Conservation (phyloP, 2,888 invertebrate species). For the Belgica antarctica region DNA sequence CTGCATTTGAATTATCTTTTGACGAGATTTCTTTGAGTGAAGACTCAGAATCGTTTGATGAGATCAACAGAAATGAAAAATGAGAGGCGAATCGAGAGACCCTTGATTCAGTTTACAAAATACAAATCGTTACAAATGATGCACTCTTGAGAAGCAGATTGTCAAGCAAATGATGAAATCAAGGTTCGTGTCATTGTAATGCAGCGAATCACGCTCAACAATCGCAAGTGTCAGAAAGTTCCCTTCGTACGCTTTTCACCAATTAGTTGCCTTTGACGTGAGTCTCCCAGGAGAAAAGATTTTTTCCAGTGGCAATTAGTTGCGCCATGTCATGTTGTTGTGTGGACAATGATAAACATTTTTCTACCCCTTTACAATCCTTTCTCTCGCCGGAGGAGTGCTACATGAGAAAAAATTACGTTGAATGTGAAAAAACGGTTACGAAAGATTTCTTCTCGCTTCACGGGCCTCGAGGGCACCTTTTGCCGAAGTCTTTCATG, state of each 20-base stretch:
- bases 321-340: conserved; percentile 41
- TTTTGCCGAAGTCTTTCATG: conserved; percentile 13
- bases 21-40: not conserved
- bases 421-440: conserved; percentile 23
- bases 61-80: not conserved
- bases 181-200: conserved; percentile 37
- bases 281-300: not conserved
- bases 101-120: not conserved
- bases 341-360: conserved; percentile 39
- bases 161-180: conserved; percentile 14
- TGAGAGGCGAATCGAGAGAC: not conserved
- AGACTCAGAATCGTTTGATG: not conserved
- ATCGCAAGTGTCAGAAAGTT: conserved; percentile 33
- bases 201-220: not conserved
- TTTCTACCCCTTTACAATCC: conserved; percentile 42
- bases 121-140: conserved; percentile 17
- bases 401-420: not conserved
- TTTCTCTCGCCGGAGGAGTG: not conserved
- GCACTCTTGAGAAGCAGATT: conserved; percentile 17
- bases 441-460: conserved; percentile 31
- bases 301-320: conserved; percentile 32
- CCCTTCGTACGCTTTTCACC: conserved; percentile 36
- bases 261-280: conserved; percentile 32
- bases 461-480: not conserved
- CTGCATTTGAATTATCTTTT: conserved; percentile 1